phyloP scores from a whole-genome alignment of 53 echinoderm and acorn worm genomes.

The Crossaster papposus region DNA sequence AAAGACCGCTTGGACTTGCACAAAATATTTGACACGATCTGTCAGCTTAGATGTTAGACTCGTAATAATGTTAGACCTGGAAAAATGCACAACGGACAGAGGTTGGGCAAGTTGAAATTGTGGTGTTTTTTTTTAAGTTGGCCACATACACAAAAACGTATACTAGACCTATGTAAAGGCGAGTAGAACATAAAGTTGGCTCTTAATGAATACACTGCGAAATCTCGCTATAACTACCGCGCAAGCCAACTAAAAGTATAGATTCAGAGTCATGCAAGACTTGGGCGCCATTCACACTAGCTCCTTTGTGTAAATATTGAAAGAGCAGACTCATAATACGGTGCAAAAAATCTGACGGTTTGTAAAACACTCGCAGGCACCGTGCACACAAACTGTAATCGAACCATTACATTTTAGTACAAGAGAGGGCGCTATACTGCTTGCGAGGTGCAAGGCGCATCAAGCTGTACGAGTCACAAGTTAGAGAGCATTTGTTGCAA shows the following conservation, averaged over 20 bases:
- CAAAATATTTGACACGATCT: background rate
- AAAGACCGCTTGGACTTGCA: background rate
- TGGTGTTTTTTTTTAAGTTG: too few relatives aligned
- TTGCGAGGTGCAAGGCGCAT: background rate
- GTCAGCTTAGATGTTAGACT: background rate
- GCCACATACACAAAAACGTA: too few relatives aligned
- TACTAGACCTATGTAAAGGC: too few relatives aligned
- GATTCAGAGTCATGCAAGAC: too few relatives aligned
- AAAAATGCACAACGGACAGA: too few relatives aligned
- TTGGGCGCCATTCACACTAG: too few relatives aligned
- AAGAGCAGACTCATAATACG: background rate
- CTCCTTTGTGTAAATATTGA: too few relatives aligned
- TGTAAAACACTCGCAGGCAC: background rate
- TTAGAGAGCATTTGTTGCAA: background rate
- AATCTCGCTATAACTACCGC: too few relatives aligned
- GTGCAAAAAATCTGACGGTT: background rate
- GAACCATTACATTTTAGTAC: background rate
- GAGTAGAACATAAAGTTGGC: too few relatives aligned
- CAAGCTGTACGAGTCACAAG: background rate
- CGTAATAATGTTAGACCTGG: background rate
- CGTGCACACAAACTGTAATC: background rate
- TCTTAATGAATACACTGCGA: too few relatives aligned
- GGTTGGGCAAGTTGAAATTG: too few relatives aligned
- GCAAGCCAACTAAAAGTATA: too few relatives aligned
- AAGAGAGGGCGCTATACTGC: conserved; percentile 1